Conservation (phyloP, 2,888 invertebrate species). For the Sclerodermus sp. region DNA sequence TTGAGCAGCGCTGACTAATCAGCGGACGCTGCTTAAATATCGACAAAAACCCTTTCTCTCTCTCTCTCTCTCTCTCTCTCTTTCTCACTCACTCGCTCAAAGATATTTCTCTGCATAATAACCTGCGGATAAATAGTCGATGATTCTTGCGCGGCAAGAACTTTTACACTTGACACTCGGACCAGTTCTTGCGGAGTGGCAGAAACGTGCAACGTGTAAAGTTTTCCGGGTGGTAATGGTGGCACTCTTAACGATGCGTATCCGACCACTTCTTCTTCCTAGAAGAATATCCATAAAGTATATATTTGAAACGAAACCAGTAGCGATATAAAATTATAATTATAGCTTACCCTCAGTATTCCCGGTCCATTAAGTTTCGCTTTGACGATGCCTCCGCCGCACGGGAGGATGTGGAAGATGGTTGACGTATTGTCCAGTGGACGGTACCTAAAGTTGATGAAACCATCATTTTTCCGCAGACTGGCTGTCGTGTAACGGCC, state of each 20-base stretch:
- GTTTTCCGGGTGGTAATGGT: slow-evolving; percentile 46
- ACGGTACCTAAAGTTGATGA: slow-evolving; percentile 49
- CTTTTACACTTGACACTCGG: slow-evolving; percentile 48
- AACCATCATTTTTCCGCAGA: slow-evolving; percentile 48
- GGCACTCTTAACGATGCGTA: slow-evolving; percentile 47
- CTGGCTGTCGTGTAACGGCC: slow-evolving; percentile 44
- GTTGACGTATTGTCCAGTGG: slow-evolving; percentile 49
- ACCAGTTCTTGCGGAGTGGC: slow-evolving; percentile 45
- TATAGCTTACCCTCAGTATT: slow-evolving; percentile 36
- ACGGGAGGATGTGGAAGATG: slow-evolving; percentile 49
- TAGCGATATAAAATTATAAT: no score
- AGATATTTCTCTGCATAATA: background rate
- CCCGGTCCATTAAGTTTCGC: slow-evolving; percentile 49
- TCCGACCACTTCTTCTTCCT: slow-evolving; percentile 48
- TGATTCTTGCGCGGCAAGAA: slow-evolving; percentile 46
- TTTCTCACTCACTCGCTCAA: no score
- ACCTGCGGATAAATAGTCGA: slow-evolving; percentile 43
- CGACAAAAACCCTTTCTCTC: no score
- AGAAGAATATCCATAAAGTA: slow-evolving; percentile 1
- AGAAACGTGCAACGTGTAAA: slow-evolving; percentile 51
- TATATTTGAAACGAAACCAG: slow-evolving; percentile 7
- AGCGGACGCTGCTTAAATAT: no score
- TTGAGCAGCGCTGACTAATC: no score
- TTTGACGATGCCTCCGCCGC: slow-evolving; percentile 47
- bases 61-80: no score